A percentile compares a stretch with the other conserved stretches of the same genome.
These are phyloP conservation scores for Xanthia togata DNA, from an alignment of 2,888 invertebrate genomes.

Conservation along the genomic window DNA sequence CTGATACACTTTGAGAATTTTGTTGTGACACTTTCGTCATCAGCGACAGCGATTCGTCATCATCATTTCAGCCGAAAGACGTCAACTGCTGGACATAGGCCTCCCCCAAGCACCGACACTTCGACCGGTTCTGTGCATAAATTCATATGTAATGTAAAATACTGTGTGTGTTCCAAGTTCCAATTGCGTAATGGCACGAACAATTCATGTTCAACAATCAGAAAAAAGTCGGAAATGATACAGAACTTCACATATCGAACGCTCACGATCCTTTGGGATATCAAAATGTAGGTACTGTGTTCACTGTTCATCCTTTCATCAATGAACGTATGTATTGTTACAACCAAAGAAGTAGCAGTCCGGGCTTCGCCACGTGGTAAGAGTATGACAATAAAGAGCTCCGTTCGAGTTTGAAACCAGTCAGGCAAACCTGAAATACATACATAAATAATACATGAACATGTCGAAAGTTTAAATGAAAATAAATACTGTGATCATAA, in stretches of 20 bases:
- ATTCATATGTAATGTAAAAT: slow-evolving; percentile 27
- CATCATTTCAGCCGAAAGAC: too few relatives aligned
- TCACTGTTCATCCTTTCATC: background rate
- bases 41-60: too few relatives aligned
- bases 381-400: background rate
- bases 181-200: slow-evolving; percentile 11
- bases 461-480: background rate
- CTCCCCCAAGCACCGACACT: too few relatives aligned
- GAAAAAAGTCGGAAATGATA: background rate
- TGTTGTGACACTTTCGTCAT: slow-evolving; percentile 21
- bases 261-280: background rate
- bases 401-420: background rate
- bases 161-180: slow-evolving; percentile 2
- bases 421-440: background rate
- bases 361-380: background rate
- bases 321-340: background rate
- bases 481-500: background rate
- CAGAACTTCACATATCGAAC: background rate
- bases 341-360: background rate
- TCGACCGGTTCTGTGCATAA: slow-evolving; percentile 6
- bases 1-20: slow-evolving; percentile 6
- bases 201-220: slow-evolving; percentile 13
- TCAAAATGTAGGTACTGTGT: background rate
- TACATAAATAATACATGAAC: background rate
- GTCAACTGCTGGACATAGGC: too few relatives aligned